These are phyloP conservation scores for Astyanax mexicanus DNA, from an alignment of 2,797 vertebrate genomes.

Conservation along the genomic window DNA sequence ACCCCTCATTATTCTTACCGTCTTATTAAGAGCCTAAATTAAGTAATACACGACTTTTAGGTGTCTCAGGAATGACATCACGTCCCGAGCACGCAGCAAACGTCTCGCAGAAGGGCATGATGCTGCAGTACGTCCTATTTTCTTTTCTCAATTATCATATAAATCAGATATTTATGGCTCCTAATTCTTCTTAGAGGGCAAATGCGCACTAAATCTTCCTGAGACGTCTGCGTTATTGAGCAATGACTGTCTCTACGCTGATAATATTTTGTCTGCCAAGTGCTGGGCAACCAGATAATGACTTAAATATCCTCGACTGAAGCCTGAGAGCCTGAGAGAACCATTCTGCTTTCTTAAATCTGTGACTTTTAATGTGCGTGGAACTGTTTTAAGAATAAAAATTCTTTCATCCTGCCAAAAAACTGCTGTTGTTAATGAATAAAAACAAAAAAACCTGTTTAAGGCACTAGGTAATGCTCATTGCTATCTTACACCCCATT, in stretches of 20 bases:
- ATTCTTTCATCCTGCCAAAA: no score
- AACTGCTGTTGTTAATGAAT: no score
- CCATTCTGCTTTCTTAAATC: not conserved
- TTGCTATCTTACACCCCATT: no score
- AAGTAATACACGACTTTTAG: conserved; percentile 51
- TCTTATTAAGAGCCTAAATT: conserved; percentile 61
- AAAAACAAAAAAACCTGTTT: no score
- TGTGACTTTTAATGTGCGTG: no score
- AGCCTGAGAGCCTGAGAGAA: not conserved
- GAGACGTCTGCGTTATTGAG: conserved; percentile 57
- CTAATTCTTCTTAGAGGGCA: conserved; percentile 43
- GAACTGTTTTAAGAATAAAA: no score
- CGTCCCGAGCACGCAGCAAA: conserved; percentile 52
- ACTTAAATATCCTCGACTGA: conserved; percentile 18
- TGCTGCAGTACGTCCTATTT: conserved; percentile 38
- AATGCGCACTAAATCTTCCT: conserved; percentile 63
- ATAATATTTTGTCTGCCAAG: conserved; percentile 24
- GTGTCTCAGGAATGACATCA: conserved; percentile 55
- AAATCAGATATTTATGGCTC: conserved; percentile 66
- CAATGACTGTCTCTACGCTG: conserved; percentile 43
- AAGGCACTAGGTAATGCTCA: no score
- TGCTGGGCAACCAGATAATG: not conserved
- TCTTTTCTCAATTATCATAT: conserved; percentile 62
- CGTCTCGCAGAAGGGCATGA: conserved; percentile 50
- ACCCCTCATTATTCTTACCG: conserved; percentile 64